phyloP scores from a whole-genome alignment of 2,113 vertebrate genomes.

The Cyprinodon brontotheroides region DNA sequence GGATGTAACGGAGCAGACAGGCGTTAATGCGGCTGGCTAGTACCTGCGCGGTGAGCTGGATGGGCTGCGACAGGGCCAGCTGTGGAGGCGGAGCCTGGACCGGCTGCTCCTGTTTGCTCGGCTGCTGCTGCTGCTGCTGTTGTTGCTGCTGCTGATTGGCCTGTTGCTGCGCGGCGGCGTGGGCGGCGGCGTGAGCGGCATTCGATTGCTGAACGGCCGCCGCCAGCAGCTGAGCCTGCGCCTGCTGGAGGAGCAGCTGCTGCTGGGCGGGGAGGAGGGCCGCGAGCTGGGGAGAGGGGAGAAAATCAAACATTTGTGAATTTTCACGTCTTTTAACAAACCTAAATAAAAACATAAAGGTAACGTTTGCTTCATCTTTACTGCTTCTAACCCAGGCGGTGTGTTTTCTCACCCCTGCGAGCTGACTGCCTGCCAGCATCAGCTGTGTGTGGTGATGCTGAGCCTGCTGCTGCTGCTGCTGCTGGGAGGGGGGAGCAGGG shows the following conservation, averaged over 20 bases:
- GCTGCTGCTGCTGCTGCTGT: slow-evolving; percentile 64
- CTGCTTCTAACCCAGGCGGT: not conserved
- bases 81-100: slow-evolving; percentile 79
- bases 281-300: slow-evolving; percentile 77
- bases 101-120: slow-evolving; percentile 71
- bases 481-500: slow-evolving; percentile 56
- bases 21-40: not conserved
- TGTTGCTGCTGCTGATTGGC: slow-evolving; percentile 69
- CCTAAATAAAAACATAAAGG: no score
- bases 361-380: no score
- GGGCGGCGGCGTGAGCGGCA: slow-evolving; percentile 81
- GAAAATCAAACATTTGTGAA: not conserved
- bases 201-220: slow-evolving; percentile 88
- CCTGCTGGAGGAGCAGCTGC: slow-evolving; percentile 90
- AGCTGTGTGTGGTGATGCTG: slow-evolving; percentile 90
- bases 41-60: slow-evolving; percentile 94
- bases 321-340: no score
- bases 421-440: slow-evolving; percentile 90
- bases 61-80: slow-evolving; percentile 88
- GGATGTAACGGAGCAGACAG: not conserved
- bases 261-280: slow-evolving; percentile 90
- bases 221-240: slow-evolving; percentile 89
- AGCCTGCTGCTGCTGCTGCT: slow-evolving; percentile 63
- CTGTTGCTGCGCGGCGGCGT: slow-evolving; percentile 73
- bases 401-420: slow-evolving; percentile 85